Base-by-base conservation (phyloP, 2,113 vertebrate genomes). In the Alaudala cheleensis region DNA sequence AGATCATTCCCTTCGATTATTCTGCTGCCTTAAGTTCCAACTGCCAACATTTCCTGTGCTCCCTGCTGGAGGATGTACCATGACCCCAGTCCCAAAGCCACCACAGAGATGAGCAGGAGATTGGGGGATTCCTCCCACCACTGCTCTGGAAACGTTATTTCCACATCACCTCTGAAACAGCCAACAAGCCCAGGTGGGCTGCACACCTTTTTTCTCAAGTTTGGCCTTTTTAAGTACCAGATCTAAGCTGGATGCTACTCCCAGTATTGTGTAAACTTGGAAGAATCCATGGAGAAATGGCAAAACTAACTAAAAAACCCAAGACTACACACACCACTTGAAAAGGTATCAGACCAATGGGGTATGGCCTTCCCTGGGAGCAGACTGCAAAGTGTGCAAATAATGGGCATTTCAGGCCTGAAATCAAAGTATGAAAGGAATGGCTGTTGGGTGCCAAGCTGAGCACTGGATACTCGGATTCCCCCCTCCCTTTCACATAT, bases 381-480 rank as follows among this genome's bases (percentile, higher is more conserved):
- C 1, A 44, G 42, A 28, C 0, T 13, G n/a, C 47, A 12, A 56
- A 65, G 77, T 77, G 62, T 10, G 77, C 71, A 92, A 81, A 77
- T 50, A 92, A 92, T 15, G 81, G 82, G 69, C 29, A 66, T 29
- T 90, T 93, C 56, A 83, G 69, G n/a, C 29, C 81, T 62, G 42
- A 90, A 77, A 37, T 72, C 49, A 31, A 92, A 96, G 81, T 6
- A 37, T 25, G 37, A 91, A 91, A 93, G 61, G 80, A 91, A 66
- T 19, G 65, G 87, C 74, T 94, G n/a, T 6, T 50, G 84, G 80
- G 78, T 80, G 89, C 92, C 82, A 91, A 93, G 85, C 34, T 42
- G 73, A 78, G 66, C n/a, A 42, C 19, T 39, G 42, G 73, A 28
- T 29, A 29, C 64, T 37, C 2, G 10, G 49, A 50, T 61, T 76